Base-by-base conservation (phyloP, 2,888 invertebrate species). In the Hetaerina titia region DNA sequence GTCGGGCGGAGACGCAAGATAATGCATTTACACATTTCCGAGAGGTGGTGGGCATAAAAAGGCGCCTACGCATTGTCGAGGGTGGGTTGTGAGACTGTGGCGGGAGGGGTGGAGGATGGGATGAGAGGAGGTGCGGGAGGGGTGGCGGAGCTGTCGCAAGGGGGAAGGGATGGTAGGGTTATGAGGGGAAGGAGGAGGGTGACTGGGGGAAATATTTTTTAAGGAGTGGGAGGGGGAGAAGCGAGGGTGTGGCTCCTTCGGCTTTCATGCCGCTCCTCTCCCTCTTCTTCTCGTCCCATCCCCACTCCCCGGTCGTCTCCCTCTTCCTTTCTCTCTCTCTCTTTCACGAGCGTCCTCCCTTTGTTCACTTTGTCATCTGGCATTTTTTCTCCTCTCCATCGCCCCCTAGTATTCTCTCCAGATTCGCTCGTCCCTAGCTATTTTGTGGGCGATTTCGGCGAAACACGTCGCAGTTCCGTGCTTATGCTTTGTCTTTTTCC, bases 1-100 rank as follows among this genome's bases (percentile, higher is more conserved):
- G 45, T 64, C 90, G 90, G 90, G 90, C 64, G 90, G 90, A 90
- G 90, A 90, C 90, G 90, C 92, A 45, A 92, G 92, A 92, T 92
- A 92, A 92, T 92, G 92, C 92, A 92, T 92, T 92, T 92, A 92
- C 92, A 92, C 92, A 92, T 92, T 92, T 92, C 92, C 92, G 63
- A 90, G 90, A 63, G 74, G 92, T 92, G 92, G 92, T 92, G 92
- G 69, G 92, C 92, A 92, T 92, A 92, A 92, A 92, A 92, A 92
- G 92, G 45, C 92, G 74, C 92, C 92, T 74, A 92, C 92, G 92
- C 92, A 74, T 31, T 64, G 92, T 92, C n/a, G 69, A 74, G 57
- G 90, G 90, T 60, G 25, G 90, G 90, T 58, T 90, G 58, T 63
- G 90, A 58, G 63, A 90, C 60, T 60, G 90, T 25, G 90, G 90